These are phyloP conservation scores for Siphamia tubifer DNA, from an alignment of 2,113 vertebrate genomes.

Conservation along the genomic window DNA sequence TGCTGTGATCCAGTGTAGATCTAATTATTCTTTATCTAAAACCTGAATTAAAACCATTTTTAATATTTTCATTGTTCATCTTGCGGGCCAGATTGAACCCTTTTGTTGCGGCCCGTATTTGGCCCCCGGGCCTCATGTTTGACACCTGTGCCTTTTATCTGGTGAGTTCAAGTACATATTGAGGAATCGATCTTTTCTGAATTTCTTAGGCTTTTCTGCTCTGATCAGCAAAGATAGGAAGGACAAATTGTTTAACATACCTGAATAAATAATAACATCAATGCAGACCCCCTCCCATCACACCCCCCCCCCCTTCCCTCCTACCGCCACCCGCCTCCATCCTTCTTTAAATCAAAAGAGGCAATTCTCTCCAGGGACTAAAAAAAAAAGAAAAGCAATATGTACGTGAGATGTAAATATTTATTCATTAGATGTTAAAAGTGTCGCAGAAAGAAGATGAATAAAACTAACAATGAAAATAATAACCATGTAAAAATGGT, in stretches of 20 bases:
- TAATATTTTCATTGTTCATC: too few species aligned
- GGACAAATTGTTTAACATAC: slow-evolving; percentile 84
- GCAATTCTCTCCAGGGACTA: slow-evolving; percentile 47
- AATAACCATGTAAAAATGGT: too few species aligned
- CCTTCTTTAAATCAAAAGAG: slow-evolving; percentile 46
- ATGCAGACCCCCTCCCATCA: slow-evolving; percentile 38
- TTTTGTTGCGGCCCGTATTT: too few species aligned
- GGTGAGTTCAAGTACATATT: slow-evolving; percentile 95
- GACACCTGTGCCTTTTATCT: slow-evolving; percentile 79
- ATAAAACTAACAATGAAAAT: too few species aligned
- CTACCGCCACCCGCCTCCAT: slow-evolving; percentile 19
- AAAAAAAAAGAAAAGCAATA: slow-evolving; percentile 28
- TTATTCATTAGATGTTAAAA: slow-evolving; percentile 3
- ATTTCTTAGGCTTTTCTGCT: slow-evolving; percentile 94
- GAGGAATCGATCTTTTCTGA: slow-evolving; percentile 96
- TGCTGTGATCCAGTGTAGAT: too few species aligned
- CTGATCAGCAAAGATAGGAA: slow-evolving; percentile 92
- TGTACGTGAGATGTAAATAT: slow-evolving; percentile 18
- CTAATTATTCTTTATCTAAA: too few species aligned
- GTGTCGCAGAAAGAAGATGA: background rate
- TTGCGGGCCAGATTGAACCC: too few species aligned
- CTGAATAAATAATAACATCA: slow-evolving; percentile 79
- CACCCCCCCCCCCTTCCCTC: too few species aligned
- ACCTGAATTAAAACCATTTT: too few species aligned
- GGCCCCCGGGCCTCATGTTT: too few species aligned